A percentile compares a stretch with the other conserved stretches of the same genome.
Conservation (phyloP, 2,888 invertebrate species). For the Agonopterix subpropinquella region DNA sequence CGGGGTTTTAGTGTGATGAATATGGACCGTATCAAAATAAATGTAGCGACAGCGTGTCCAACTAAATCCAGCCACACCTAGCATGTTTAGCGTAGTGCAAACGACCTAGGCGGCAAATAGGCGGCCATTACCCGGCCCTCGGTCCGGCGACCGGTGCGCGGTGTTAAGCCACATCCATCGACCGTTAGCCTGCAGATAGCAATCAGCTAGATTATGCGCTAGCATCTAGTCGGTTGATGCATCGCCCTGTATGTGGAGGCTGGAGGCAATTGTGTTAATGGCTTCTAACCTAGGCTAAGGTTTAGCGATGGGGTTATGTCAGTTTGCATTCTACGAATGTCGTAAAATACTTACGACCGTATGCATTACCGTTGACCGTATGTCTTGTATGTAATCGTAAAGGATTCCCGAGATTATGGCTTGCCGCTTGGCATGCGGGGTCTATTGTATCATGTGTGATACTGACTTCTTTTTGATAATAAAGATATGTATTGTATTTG, state of each 20-base stretch:
- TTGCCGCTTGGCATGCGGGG: too few species aligned
- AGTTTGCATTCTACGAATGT: too few species aligned
- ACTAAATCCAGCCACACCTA: slow-evolving; percentile 1
- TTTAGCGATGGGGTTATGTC: neutral
- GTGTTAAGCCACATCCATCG: slow-evolving; percentile 14
- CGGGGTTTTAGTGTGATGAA: too few species aligned
- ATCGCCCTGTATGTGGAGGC: neutral
- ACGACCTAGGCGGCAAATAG: slow-evolving; percentile 13
- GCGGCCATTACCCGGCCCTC: slow-evolving; percentile 17
- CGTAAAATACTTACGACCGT: too few species aligned
- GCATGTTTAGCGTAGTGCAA: slow-evolving; percentile 4
- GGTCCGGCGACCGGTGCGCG: slow-evolving; percentile 7
- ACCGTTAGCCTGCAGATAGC: slow-evolving; percentile 27
- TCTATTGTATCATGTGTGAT: too few species aligned
- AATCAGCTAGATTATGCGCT: slow-evolving; percentile 44
- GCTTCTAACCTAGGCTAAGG: neutral
- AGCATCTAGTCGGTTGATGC: slow-evolving; percentile 6
- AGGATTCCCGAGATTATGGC: too few species aligned
- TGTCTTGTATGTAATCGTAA: too few species aligned
- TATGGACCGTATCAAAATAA: too few species aligned
- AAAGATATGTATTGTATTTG: too few species aligned
- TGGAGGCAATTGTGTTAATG: slow-evolving; percentile 2
- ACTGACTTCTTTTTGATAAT: too few species aligned
- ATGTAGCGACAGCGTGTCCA: neutral
- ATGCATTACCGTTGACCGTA: too few species aligned